Base-by-base conservation (phyloP, 2,888 invertebrate species). In the Minunthozetes semirufus region DNA sequence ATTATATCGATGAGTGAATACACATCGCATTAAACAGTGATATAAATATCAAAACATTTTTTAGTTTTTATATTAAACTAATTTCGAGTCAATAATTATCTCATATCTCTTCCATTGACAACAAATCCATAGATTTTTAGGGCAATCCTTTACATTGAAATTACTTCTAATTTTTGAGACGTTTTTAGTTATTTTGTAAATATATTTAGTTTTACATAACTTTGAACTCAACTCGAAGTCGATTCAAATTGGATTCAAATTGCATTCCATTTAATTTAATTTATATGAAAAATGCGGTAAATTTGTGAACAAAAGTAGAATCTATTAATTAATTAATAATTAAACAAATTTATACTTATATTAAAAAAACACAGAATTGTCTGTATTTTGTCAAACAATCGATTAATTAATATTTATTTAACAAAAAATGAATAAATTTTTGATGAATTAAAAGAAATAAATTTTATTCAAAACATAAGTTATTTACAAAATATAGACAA, bases 261-360 rank as follows among this genome's bases (percentile, higher is more conserved):
- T n/a, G n/a, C 27, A 27, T 72, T 33, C 56, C 72, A 72, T 56
- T 50, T 72, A 50, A 72, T 66, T 19, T 66, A n/a, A 33, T 33
- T 33, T 66, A 19, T 38, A 27, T 59, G 1, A 59, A n/a, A 59
- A 19, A 17, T 22, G 3, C 22, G 17, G 13, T 27, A 19, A 59
- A 59, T 15, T 59, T 19, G 15, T 59, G 59, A n/a, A 25, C 33
- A 27, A 66, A 66, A 25, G 27, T 27, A 66, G 15, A 66, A 27
- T 27, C 33, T 27, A 13, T n/a, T n/a, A 11, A 15, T 29, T 63
- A 63, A 63, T 29, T 9, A 66, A 33, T 66, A 38, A 17, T 42
- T 38, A 66, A n/a, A n/a, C n/a, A n/a, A 19, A 66, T 66, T 66
- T 66, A 66, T 66, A 66, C 63, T 38, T 38, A 66, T 27, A 66